Conservation (phyloP, 2,113 vertebrate genomes). For the Lepus europaeus region DNA sequence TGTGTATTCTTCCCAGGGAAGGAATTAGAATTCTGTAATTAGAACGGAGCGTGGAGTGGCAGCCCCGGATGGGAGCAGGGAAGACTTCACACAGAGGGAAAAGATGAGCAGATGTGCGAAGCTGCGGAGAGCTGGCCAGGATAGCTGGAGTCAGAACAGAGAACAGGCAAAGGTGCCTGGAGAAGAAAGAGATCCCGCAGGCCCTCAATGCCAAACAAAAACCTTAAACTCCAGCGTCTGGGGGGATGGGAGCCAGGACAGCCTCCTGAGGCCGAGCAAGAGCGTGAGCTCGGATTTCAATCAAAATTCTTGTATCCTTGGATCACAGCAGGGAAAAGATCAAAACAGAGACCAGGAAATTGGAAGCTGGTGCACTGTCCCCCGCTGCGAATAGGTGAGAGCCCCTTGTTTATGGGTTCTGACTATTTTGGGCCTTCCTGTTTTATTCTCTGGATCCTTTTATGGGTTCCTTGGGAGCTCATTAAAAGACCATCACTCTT, state of each 20-base stretch:
- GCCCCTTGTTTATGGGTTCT: background rate
- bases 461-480: background rate
- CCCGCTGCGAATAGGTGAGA: background rate
- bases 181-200: background rate
- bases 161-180: background rate
- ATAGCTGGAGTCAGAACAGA: background rate
- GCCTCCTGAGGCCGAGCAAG: background rate
- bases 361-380: background rate
- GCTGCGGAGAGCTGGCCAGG: background rate
- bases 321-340: conserved; percentile 8
- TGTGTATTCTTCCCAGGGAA: background rate
- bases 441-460: background rate
- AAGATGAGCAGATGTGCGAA: background rate
- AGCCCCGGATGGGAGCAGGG: background rate
- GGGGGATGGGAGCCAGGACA: background rate
- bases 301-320: conserved; percentile 9
- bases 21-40: conserved; percentile 5
- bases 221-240: background rate
- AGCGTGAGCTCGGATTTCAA: background rate
- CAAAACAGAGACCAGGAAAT: background rate
- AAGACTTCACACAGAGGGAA: background rate
- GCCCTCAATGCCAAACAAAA: background rate
- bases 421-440: background rate
- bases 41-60: background rate
- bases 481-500: conserved; percentile 50